phyloP scores from a whole-genome alignment of 2,888 invertebrate genomes.

The Tetheella fluctuosa region DNA sequence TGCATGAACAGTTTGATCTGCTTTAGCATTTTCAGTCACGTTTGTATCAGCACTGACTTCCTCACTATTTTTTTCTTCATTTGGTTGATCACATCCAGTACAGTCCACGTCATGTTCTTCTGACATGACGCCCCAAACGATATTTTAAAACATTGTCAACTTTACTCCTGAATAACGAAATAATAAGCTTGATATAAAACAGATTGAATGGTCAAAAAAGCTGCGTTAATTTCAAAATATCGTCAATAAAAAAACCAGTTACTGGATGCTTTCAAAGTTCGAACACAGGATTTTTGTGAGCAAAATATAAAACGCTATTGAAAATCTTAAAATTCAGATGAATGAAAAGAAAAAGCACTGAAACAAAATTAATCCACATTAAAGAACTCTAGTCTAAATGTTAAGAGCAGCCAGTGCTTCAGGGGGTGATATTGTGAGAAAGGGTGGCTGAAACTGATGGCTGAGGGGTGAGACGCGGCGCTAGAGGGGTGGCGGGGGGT shows the following conservation, averaged over 20 bases:
- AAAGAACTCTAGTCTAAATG: background rate
- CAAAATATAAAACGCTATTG: background rate
- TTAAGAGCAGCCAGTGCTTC: background rate
- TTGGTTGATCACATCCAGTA: slow-evolving; percentile 48
- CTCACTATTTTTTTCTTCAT: slow-evolving; percentile 42
- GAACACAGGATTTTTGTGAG: background rate
- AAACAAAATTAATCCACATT: background rate
- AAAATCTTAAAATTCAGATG: background rate
- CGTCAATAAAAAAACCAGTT: background rate
- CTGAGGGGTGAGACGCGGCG: slow-evolving; percentile 27
- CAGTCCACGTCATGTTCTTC: slow-evolving; percentile 65
- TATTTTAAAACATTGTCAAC: slow-evolving; percentile 42
- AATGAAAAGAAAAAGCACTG: background rate
- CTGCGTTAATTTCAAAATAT: no score
- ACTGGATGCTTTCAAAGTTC: no score
- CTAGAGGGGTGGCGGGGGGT: slow-evolving; percentile 33
- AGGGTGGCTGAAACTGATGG: slow-evolving; percentile 41
- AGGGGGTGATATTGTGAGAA: slow-evolving; percentile 8
- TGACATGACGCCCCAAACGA: slow-evolving; percentile 69
- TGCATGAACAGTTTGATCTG: slow-evolving; percentile 19
- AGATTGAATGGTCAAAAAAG: background rate
- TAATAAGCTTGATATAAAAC: background rate
- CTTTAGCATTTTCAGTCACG: slow-evolving; percentile 32
- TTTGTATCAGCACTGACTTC: slow-evolving; percentile 28
- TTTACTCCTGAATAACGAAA: background rate